Conservation (phyloP, 2,797 vertebrate species). For the Bovichtus diacanthus region DNA sequence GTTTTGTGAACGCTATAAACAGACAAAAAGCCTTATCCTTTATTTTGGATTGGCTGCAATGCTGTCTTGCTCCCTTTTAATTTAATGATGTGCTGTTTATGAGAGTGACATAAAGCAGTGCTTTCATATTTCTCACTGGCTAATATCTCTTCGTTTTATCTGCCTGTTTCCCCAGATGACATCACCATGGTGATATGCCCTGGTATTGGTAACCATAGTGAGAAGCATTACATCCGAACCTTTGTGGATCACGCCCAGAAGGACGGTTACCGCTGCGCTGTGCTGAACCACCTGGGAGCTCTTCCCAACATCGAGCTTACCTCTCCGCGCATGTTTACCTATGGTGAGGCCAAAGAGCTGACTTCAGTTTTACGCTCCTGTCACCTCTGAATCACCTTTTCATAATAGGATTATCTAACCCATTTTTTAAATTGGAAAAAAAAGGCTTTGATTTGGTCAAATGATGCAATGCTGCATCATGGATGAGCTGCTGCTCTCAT, state of each 20-base stretch:
- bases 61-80: constrained; percentile 12
- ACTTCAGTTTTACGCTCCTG: background rate
- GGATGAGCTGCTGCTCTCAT: background rate
- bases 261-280: constrained; percentile 95
- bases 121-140: constrained; percentile 29
- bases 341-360: constrained; percentile 79
- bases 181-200: constrained; percentile 99
- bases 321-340: constrained; percentile 98
- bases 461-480: background rate
- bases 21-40: constrained; percentile 2
- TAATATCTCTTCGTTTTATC: constrained; percentile 13
- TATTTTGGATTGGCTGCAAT: constrained; percentile 3
- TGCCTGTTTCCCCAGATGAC: constrained; percentile 85
- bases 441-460: background rate
- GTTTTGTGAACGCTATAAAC: constrained; percentile 13
- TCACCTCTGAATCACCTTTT: background rate
- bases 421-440: background rate
- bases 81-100: background rate
- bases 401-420: background rate
- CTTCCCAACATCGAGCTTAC: constrained; percentile 97
- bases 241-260: constrained; percentile 97
- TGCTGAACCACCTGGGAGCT: constrained; percentile 96
- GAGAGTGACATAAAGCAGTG: constrained; percentile 2
- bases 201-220: constrained; percentile 98
- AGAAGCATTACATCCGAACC: constrained; percentile 98